phyloP scores from a whole-genome alignment of 2,113 vertebrate species.

The Machaerirhynchus nigripectus region DNA sequence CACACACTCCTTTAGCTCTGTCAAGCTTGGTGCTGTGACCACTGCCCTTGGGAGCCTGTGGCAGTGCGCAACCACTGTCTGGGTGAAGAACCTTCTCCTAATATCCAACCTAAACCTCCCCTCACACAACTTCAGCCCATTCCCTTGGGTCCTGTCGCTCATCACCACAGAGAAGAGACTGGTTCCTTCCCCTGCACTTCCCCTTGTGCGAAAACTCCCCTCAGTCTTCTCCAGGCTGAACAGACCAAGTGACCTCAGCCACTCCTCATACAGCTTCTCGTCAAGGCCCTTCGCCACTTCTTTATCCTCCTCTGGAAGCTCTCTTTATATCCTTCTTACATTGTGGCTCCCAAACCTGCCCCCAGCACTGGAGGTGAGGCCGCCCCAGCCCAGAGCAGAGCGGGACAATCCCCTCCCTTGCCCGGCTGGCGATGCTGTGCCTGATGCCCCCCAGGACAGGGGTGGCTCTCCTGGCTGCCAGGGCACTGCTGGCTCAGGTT shows the following conservation, averaged over 20 bases:
- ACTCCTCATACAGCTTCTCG: fast-evolving
- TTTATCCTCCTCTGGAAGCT: not conserved
- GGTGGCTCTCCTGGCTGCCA: not conserved
- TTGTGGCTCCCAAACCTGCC: not conserved
- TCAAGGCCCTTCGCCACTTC: not conserved
- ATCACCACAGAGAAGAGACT: not conserved
- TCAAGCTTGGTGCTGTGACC: not conserved
- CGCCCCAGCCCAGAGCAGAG: not conserved
- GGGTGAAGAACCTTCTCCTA: not conserved
- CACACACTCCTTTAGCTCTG: not conserved
- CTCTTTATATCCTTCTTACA: not conserved
- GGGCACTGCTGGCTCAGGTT: not conserved
- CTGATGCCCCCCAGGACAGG: not conserved
- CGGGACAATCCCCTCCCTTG: not conserved
- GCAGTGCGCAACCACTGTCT: not conserved
- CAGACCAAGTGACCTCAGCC: not conserved
- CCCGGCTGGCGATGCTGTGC: fast-evolving
- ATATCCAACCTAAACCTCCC: not conserved
- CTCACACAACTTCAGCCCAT: not conserved
- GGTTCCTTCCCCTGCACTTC: not conserved
- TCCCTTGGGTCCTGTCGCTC: fast-evolving
- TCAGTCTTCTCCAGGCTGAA: not conserved
- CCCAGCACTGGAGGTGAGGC: not conserved
- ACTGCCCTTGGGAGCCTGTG: not conserved
- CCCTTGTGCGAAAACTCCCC: not conserved